Conservation (phyloP, 1,140 invertebrate species). For the Pectinophora gossypiella region DNA sequence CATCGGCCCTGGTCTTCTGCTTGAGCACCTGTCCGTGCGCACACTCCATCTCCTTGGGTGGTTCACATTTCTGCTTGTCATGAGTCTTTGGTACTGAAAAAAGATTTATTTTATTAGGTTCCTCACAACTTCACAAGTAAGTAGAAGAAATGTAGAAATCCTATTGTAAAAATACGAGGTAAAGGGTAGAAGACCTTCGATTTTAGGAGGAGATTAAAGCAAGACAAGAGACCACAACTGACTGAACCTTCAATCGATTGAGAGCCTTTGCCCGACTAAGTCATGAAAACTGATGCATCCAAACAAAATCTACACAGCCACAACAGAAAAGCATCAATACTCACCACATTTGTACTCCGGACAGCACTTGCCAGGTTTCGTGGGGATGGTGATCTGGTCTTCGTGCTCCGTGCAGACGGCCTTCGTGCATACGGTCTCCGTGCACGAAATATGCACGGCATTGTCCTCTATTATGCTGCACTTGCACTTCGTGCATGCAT, state of each 20-base stretch:
- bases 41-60: slow-evolving; percentile 80
- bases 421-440: slow-evolving; percentile 76
- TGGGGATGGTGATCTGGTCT: slow-evolving; percentile 70
- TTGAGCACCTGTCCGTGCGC: slow-evolving; percentile 83
- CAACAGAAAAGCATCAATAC: slow-evolving; percentile 13
- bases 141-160: no score
- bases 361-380: slow-evolving; percentile 79
- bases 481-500: slow-evolving; percentile 85
- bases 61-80: slow-evolving; percentile 74
- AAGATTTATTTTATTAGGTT: neutral
- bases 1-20: slow-evolving; percentile 75
- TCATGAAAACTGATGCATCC: no score
- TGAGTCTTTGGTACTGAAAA: slow-evolving; percentile 12
- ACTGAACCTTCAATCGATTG: no score
- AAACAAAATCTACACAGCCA: no score
- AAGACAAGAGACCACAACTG: no score
- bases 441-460: slow-evolving; percentile 72
- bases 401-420: slow-evolving; percentile 77
- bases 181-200: no score
- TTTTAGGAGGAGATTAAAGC: no score
- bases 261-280: no score
- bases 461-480: slow-evolving; percentile 70
- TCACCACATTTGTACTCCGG: slow-evolving; percentile 81
- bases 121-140: no score
- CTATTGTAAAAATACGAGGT: no score